Evolutionary conservation across 2,113 vertebrate genomes (phyloP).

Genomic region (Aspidoscelis tigris): DNA sequence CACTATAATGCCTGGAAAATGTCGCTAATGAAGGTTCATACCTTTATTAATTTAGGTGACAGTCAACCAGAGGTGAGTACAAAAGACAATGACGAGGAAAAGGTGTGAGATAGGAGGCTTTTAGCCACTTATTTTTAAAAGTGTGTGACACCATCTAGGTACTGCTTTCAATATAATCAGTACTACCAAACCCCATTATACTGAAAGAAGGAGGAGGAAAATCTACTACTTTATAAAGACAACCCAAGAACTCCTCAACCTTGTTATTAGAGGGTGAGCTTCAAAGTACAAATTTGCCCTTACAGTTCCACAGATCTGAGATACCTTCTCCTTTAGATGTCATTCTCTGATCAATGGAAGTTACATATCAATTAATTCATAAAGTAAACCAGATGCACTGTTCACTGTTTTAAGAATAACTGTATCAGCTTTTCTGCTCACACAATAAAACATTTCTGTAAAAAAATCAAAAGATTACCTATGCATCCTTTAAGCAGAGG

Average conservation of each 20-base stretch:
- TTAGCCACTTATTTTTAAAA: too few relatives aligned
- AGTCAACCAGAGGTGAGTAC: too few relatives aligned
- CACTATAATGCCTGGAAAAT: too few relatives aligned
- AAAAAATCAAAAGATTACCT: slow-evolving; percentile 69
- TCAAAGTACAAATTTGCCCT: background rate
- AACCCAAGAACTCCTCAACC: background rate
- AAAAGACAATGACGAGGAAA: too few relatives aligned
- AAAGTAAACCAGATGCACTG: background rate
- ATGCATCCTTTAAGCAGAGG: slow-evolving; percentile 87
- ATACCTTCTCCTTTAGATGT: too few relatives aligned
- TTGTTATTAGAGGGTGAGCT: background rate
- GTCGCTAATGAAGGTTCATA: too few relatives aligned
- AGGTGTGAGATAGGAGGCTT: too few relatives aligned
- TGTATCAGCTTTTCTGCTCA: fast-evolving
- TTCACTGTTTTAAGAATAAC: fast-evolving
- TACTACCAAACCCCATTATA: background rate
- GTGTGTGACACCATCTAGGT: background rate
- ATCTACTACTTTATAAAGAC: background rate
- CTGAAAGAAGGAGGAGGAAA: background rate
- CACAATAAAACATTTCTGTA: fast-evolving
- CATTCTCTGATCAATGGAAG: background rate
- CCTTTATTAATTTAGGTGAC: too few relatives aligned
- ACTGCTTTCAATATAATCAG: background rate
- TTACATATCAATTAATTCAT: background rate
- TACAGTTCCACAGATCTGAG: too few relatives aligned